Conservation (phyloP, 2,888 invertebrate genomes). For the Drosophila meridiana region DNA sequence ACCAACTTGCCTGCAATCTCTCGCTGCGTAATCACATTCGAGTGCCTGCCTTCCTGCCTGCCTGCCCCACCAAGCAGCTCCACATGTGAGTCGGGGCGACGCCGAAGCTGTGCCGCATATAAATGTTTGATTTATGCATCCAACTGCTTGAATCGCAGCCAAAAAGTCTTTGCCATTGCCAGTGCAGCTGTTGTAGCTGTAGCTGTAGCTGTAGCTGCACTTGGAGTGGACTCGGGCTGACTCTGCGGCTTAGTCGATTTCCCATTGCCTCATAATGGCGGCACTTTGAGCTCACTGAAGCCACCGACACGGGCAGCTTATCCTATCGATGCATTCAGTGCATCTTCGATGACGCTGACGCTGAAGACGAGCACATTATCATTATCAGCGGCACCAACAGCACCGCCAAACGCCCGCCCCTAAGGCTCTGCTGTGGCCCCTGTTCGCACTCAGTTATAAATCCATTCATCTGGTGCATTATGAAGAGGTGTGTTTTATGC, state of each 20-base stretch:
- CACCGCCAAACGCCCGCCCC: constrained; percentile 27
- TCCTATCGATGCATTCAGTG: constrained; percentile 65
- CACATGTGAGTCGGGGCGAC: constrained; percentile 73
- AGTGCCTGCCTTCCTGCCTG: constrained; percentile 63
- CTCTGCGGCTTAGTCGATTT: constrained; percentile 24
- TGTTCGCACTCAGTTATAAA: constrained; percentile 72
- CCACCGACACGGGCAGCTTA: constrained; percentile 63
- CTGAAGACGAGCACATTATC: constrained; percentile 71
- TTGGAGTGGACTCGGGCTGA: constrained; percentile 40
- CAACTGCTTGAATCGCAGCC: constrained; percentile 83
- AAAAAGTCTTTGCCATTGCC: constrained; percentile 77
- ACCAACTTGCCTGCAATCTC: constrained; percentile 71
- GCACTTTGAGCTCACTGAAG: constrained; percentile 72
- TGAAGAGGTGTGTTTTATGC: constrained; percentile 53
- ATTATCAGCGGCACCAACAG: constrained; percentile 60
- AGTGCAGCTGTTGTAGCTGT: constrained; percentile 57
- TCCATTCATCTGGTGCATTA: constrained; percentile 59
- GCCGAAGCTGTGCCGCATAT: constrained; percentile 79
- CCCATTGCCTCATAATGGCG: constrained; percentile 66
- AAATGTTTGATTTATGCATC: constrained; percentile 83
- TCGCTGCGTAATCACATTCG: constrained; percentile 80
- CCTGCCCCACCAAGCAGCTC: constrained; percentile 20
- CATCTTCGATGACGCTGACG: constrained; percentile 42
- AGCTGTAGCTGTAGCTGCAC: constrained; percentile 40
- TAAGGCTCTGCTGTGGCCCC: constrained; percentile 35